phyloP scores from a whole-genome alignment of 2,113 vertebrate species.

The Ceuthmochares aereus region DNA sequence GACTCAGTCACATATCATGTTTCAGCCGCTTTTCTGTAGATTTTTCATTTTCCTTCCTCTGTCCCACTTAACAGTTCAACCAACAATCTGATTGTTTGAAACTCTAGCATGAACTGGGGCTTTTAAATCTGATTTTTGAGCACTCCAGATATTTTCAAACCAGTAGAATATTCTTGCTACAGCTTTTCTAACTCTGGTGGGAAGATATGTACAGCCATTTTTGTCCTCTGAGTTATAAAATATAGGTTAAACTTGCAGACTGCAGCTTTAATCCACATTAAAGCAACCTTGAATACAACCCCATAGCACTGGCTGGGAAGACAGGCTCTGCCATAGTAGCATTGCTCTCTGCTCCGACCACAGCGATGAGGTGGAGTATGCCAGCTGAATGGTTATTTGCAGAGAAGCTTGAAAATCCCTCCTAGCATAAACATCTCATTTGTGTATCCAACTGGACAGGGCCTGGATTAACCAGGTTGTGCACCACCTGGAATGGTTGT shows the following conservation, averaged over 20 bases:
- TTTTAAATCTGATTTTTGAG: neutral
- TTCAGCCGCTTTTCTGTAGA: neutral
- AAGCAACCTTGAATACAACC: neutral
- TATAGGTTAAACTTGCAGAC: neutral
- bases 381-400: neutral
- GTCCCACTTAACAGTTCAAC: neutral
- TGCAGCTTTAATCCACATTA: neutral
- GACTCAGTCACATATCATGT: neutral
- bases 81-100: neutral
- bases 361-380: neutral
- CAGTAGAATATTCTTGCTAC: neutral
- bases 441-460: neutral
- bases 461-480: neutral
- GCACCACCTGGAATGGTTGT: neutral
- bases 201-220: neutral
- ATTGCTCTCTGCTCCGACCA: neutral
- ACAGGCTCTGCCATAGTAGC: neutral
- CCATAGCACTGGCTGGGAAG: neutral
- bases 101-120: neutral
- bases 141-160: neutral
- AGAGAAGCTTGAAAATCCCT: conserved; percentile 24
- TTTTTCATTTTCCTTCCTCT: neutral
- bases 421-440: conserved; percentile 19
- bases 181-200: neutral
- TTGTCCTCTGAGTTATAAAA: neutral